Evolutionary conservation across 2,113 vertebrate genomes (phyloP).

Genomic region (Phrynocephalus versicolor): DNA sequence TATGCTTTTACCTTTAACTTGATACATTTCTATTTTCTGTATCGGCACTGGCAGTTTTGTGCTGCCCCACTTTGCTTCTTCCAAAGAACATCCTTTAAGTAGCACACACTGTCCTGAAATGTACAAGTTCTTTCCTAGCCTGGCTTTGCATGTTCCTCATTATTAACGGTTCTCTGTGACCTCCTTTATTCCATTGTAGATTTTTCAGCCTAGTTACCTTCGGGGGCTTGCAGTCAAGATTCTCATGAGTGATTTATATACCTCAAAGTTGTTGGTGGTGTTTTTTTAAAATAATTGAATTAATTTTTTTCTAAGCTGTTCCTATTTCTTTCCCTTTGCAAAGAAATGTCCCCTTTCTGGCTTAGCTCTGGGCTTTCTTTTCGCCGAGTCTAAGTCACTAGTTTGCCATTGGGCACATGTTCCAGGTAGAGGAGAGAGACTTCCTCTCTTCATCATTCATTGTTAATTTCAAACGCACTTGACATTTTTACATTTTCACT

Average conservation of each 20-base stretch:
- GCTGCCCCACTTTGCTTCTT: conserved; percentile 52
- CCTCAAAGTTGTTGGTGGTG: no score
- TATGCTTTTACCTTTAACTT: neutral
- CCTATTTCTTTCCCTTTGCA: neutral
- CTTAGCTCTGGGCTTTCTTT: conserved; percentile 19
- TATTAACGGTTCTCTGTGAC: conserved; percentile 16
- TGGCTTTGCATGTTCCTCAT: conserved; percentile 41
- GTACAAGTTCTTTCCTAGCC: conserved; percentile 40
- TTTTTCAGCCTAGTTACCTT: conserved; percentile 7
- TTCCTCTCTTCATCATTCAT: conserved; percentile 41
- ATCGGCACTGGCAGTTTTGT: conserved; percentile 35
- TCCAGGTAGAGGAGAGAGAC: neutral
- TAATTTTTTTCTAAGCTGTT: neutral
- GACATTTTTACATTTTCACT: conserved; percentile 54
- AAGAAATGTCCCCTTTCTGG: neutral
- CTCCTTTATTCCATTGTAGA: conserved; percentile 29
- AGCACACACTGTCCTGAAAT: conserved; percentile 37
- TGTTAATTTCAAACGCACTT: conserved; percentile 43
- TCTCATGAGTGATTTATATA: neutral
- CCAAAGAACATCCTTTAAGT: conserved; percentile 36
- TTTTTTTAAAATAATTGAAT: neutral
- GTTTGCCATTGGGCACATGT: conserved; percentile 1
- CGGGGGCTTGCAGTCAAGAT: neutral
- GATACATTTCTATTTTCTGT: conserved; percentile 7
- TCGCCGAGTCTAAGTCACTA: neutral